Conservation (phyloP, 2,113 vertebrate genomes). For the Arothron firmamentum region DNA sequence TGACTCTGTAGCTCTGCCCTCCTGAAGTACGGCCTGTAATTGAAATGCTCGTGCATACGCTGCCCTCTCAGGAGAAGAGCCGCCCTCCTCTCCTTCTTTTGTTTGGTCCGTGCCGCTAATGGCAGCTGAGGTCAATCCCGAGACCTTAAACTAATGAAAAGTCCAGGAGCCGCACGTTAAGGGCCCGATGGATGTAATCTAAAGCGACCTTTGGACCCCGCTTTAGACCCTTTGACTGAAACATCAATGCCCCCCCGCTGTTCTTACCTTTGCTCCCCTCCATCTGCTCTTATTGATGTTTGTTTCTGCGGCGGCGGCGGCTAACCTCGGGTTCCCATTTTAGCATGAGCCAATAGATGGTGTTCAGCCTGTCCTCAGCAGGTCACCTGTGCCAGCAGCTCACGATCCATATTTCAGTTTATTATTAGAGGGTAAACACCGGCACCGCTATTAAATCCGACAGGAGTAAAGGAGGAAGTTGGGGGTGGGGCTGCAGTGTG, state of each 20-base stretch:
- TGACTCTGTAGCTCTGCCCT: slow-evolving; percentile 30
- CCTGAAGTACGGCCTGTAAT: slow-evolving; percentile 17
- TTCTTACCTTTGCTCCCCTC: slow-evolving; percentile 2
- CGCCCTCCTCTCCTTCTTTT: background rate
- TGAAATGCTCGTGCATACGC: slow-evolving; percentile 7
- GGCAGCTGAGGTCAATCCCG: slow-evolving; percentile 1
- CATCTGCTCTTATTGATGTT: slow-evolving; percentile 5
- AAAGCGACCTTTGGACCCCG: slow-evolving; percentile 33
- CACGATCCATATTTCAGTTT: background rate
- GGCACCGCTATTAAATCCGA: background rate
- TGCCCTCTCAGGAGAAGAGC: background rate
- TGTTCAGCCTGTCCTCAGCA: background rate
- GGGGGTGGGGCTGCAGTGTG: too few species aligned
- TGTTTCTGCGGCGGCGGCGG: background rate
- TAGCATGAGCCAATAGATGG: background rate
- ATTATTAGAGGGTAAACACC: background rate
- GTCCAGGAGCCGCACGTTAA: slow-evolving; percentile 7
- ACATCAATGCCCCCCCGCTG: slow-evolving; percentile 19
- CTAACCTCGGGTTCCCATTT: slow-evolving; percentile 18
- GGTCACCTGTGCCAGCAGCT: background rate
- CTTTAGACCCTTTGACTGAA: slow-evolving; percentile 23
- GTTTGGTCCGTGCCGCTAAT: slow-evolving; percentile 8
- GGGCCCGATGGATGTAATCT: slow-evolving; percentile 25
- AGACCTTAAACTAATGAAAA: slow-evolving; percentile 26
- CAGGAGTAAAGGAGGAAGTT: background rate